These are phyloP conservation scores for Ptiloglossa arizonensis DNA, from an alignment of 1,140 invertebrate genomes.

Conservation along the genomic window DNA sequence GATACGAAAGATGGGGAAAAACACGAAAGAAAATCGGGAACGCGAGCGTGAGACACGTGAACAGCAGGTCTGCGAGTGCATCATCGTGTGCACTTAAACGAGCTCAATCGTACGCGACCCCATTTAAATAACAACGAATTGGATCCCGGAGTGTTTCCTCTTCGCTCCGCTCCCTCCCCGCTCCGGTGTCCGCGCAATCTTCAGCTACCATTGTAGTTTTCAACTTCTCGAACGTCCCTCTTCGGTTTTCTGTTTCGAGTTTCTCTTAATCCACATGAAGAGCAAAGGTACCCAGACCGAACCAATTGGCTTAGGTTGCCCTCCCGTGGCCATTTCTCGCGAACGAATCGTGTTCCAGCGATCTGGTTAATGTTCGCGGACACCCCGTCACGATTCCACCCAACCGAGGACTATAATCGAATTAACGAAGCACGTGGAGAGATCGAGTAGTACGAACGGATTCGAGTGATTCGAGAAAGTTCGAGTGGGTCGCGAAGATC, in stretches of 20 bases:
- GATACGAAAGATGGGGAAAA: too few species aligned
- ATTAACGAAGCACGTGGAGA: too few species aligned
- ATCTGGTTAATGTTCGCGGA: background rate
- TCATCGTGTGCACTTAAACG: constrained; percentile 46
- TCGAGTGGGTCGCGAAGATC: too few species aligned
- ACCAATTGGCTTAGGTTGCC: background rate
- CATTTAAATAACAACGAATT: constrained; percentile 51
- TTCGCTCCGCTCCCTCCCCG: background rate
- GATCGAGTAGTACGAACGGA: too few species aligned
- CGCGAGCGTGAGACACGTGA: constrained; percentile 34
- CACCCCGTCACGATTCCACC: background rate
- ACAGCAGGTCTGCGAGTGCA: constrained; percentile 21
- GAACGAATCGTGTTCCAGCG: background rate
- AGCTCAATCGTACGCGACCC: constrained; percentile 53
- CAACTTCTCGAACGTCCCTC: background rate
- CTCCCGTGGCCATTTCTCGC: background rate
- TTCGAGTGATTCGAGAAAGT: too few species aligned
- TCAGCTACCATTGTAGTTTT: constrained; percentile 3
- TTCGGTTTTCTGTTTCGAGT: background rate
- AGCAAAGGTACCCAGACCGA: background rate
- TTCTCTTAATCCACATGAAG: background rate
- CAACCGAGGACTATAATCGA: background rate
- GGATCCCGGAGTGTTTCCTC: constrained; percentile 42
- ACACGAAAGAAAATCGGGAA: background rate
- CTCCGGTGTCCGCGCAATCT: constrained; percentile 3